Base-by-base conservation (phyloP, 2,113 vertebrate genomes). In the Phaethon lepturus region DNA sequence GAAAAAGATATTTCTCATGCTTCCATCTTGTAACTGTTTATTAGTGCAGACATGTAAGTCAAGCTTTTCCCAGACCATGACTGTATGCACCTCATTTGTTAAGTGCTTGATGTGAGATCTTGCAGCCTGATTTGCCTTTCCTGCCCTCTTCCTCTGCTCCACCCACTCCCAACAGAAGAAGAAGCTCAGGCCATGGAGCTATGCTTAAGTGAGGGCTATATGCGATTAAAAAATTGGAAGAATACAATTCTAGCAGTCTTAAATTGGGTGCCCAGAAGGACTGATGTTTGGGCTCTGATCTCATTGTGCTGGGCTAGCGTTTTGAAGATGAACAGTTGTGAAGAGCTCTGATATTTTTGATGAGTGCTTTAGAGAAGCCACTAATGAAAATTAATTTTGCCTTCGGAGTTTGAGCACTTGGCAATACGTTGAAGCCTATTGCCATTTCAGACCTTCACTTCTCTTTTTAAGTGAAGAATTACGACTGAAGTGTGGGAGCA, bases 151-250 rank as follows among this genome's bases (percentile, higher is more conserved):
- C 4, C 2, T 87, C 12, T 44, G 35, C 3, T 69, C 45, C 8
- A 66, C 20, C 17, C 11, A 6, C 15, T 85, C 40, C 47, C 56
- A 55, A 13, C 58, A 75, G 66, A 75, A 40, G 33, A 42, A 26
- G 4, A 33, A 49, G 5, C 26, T 74, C 11, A 15, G 38, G 23
- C 29, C 0, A 1, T 0, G n/a, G 29, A 72, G 33, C 35, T 74
- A 1, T 40, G 62, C 58, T 72, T 78, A 20, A 8, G 1, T 29
- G 40, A 86, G 25, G 38, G 24, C 42, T 3, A 0, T 17, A 29
- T 75, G 29, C 44, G 26, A 68, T 80, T 59, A 12, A 59, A 72
- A 53, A 63, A 20, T 5, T 8, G 26, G 25, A 81, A 62, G 29
- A 87, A 44, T 68, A 35, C 20, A 35, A 0, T 79, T 82, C 20